phyloP scores from a whole-genome alignment of 2,888 invertebrate genomes.

The Philonicus albiceps region DNA sequence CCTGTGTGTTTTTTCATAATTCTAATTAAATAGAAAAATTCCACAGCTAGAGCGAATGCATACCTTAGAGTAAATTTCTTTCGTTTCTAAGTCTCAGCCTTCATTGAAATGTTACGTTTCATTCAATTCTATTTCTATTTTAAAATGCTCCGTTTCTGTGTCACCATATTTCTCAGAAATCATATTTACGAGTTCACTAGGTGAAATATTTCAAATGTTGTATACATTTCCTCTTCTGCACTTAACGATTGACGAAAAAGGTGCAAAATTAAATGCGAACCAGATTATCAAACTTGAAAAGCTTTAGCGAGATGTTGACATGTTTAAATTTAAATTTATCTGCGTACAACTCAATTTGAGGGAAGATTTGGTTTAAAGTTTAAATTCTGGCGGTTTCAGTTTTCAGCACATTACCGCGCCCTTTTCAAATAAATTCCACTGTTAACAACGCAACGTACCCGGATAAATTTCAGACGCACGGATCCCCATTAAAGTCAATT shows the following conservation, averaged over 20 bases:
- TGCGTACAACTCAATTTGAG: neutral
- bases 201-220: no score
- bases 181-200: no score
- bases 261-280: neutral
- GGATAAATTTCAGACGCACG: neutral
- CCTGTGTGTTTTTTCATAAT: neutral
- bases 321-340: neutral
- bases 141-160: neutral
- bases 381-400: neutral
- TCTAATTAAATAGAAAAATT: neutral
- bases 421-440: neutral
- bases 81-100: neutral
- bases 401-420: neutral
- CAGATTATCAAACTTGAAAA: neutral
- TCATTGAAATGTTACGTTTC: neutral
- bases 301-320: neutral
- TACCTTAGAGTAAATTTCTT: neutral
- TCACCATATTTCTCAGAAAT: neutral
- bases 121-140: neutral
- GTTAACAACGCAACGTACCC: neutral
- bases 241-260: neutral
- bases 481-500: slow-evolving; percentile 14
- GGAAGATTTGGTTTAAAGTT: neutral
- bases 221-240: neutral
- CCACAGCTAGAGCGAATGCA: neutral